A percentile compares a stretch with the other conserved stretches of the same genome.
These are phyloP conservation scores for Chelonus insularis DNA, from an alignment of 1,140 invertebrate species.

Conservation along the genomic window DNA sequence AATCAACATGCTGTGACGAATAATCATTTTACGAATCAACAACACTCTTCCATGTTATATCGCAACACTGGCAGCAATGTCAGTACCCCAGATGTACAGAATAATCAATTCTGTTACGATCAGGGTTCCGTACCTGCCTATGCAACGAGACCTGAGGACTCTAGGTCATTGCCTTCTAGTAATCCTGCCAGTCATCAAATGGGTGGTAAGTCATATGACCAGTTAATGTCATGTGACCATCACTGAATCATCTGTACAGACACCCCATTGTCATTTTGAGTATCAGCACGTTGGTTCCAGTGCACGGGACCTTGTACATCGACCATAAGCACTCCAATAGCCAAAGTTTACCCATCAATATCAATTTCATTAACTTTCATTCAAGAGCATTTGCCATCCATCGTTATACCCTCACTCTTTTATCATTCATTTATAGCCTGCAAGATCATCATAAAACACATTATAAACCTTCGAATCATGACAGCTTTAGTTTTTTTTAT, in stretches of 20 bases:
- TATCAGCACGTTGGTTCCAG: slow-evolving; percentile 6
- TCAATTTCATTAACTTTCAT: background rate
- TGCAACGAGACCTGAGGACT: slow-evolving; percentile 60
- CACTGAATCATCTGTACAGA: slow-evolving; percentile 33
- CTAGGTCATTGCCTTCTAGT: slow-evolving; percentile 52
- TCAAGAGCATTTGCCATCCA: background rate
- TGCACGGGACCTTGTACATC: slow-evolving; percentile 10
- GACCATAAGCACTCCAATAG: slow-evolving; percentile 8
- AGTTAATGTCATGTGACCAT: slow-evolving; percentile 58
- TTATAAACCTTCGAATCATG: no score
- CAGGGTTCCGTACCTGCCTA: slow-evolving; percentile 62
- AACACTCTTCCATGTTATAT: slow-evolving; percentile 63
- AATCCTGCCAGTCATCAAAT: slow-evolving; percentile 62
- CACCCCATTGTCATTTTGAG: slow-evolving; percentile 14
- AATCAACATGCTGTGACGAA: slow-evolving; percentile 50
- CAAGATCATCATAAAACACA: no score
- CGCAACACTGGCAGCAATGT: slow-evolving; percentile 54
- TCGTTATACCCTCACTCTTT: no score
- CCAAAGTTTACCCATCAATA: background rate
- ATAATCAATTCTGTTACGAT: slow-evolving; percentile 67
- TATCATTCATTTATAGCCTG: no score
- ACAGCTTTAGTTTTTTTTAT: no score
- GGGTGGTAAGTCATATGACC: slow-evolving; percentile 65
- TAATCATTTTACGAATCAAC: slow-evolving; percentile 54
- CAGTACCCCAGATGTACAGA: slow-evolving; percentile 55